Conservation (phyloP, 2,888 invertebrate species). For the Perizoma affinitatum region DNA sequence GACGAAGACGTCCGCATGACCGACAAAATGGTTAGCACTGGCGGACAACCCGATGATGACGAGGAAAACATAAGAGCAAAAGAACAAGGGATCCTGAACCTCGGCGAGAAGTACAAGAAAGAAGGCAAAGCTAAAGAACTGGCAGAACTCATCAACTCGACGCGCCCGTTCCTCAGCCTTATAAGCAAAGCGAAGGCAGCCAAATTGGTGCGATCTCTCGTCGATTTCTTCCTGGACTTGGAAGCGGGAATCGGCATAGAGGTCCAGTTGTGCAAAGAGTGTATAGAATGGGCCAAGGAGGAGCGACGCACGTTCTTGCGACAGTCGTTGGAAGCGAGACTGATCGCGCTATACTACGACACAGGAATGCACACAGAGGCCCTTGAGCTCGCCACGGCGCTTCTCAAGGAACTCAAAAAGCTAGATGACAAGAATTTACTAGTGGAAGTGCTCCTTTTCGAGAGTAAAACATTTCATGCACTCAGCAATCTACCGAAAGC, state of each 20-base stretch:
- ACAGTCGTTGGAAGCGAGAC: conserved; percentile 96
- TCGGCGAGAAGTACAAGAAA: conserved; percentile 96
- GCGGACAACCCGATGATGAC: conserved; percentile 91
- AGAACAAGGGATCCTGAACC: conserved; percentile 96
- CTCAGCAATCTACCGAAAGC: conserved; percentile 98
- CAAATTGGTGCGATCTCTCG: conserved; percentile 97
- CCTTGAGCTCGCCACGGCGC: conserved; percentile 91
- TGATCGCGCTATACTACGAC: conserved; percentile 97
- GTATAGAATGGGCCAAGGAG: conserved; percentile 99
- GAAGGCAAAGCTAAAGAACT: conserved; percentile 96
- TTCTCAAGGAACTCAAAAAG: conserved; percentile 98
- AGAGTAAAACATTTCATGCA: conserved; percentile 99
- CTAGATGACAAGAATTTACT: conserved; percentile 99
- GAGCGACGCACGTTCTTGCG: conserved; percentile 98
- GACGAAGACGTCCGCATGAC: conserved; percentile 90
- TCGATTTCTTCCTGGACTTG: conserved; percentile 98
- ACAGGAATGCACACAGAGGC: conserved; percentile 95
- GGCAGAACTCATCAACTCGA: conserved; percentile 96
- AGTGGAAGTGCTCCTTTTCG: conserved; percentile 98
- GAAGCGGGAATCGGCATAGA: conserved; percentile 98
- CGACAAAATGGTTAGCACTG: conserved; percentile 91
- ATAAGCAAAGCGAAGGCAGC: conserved; percentile 99
- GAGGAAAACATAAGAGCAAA: conserved; percentile 96
- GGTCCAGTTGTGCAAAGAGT: conserved; percentile 96
- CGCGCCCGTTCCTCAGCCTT: conserved; percentile 96